Conservation (phyloP, 2,888 invertebrate genomes). For the Machimus atricapillus region DNA sequence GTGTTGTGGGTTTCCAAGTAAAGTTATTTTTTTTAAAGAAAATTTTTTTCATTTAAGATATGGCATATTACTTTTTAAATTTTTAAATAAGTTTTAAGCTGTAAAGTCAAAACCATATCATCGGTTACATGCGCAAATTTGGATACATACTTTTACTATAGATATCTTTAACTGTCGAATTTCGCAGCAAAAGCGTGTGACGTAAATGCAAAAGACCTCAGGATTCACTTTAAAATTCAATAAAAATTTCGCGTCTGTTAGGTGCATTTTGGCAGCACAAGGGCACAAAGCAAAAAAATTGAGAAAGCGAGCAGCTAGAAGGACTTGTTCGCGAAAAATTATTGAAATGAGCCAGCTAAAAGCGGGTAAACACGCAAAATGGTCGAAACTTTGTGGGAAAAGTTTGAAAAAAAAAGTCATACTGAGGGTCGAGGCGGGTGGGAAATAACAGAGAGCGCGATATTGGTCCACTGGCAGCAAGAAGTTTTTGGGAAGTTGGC, state of each 20-base stretch:
- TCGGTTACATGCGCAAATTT: no score
- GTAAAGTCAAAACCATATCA: no score
- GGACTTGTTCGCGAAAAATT: not conserved
- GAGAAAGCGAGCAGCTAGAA: not conserved
- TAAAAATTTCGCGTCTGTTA: not conserved
- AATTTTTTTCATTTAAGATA: no score
- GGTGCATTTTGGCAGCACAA: not conserved
- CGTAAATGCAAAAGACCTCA: not conserved
- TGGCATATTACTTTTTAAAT: no score
- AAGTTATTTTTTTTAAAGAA: no score
- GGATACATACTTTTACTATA: not conserved
- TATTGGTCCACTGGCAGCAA: not conserved
- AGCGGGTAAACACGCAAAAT: not conserved
- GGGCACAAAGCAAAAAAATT: not conserved
- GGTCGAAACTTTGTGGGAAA: not conserved
- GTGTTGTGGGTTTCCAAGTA: no score
- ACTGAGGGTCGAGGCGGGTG: not conserved
- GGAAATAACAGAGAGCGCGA: not conserved
- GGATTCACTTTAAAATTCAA: not conserved
- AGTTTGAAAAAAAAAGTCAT: not conserved
- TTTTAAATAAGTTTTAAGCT: no score
- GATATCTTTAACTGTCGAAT: not conserved
- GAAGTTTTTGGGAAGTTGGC: not conserved
- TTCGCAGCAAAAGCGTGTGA: not conserved
- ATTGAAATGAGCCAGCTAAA: not conserved